Percentiles rank a stretch among this genome's conserved stretches.
These are phyloP conservation scores for Ceratina calcarata DNA, from an alignment of 1,140 invertebrate genomes.

Conservation along the genomic window DNA sequence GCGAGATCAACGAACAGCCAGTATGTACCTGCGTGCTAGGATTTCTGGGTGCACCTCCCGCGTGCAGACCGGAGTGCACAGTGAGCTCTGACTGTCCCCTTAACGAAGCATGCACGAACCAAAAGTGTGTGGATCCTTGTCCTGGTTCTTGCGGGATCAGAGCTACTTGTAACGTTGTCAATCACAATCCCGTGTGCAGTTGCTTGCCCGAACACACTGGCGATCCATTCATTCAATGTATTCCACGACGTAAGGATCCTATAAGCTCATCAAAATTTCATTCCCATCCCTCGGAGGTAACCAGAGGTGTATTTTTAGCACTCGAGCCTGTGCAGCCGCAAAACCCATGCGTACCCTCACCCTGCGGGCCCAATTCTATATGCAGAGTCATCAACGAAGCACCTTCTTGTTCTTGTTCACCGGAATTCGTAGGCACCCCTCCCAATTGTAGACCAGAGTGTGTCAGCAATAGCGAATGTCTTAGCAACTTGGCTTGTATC, in stretches of 20 bases:
- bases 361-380: conserved; percentile 84
- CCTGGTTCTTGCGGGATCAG: conserved; percentile 80
- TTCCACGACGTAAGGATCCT: conserved; percentile 70
- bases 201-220: conserved; percentile 85
- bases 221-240: conserved; percentile 84
- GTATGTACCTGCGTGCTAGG: conserved; percentile 80
- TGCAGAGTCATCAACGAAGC: conserved; percentile 84
- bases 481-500: conserved; percentile 83
- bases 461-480: conserved; percentile 83
- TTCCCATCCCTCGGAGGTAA: conserved; percentile 13
- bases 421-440: conserved; percentile 83
- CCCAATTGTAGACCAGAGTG: conserved; percentile 84
- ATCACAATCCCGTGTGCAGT: conserved; percentile 89
- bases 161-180: conserved; percentile 86
- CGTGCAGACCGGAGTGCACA: conserved; percentile 81
- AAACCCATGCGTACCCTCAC: conserved; percentile 42
- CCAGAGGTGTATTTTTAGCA: conserved; percentile 49
- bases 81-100: conserved; percentile 81
- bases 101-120: conserved; percentile 80
- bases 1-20: conserved; percentile 75
- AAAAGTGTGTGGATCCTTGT: conserved; percentile 81
- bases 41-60: conserved; percentile 81
- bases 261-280: background rate
- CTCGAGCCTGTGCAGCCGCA: conserved; percentile 64
- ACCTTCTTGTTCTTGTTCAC: conserved; percentile 85